Conservation (phyloP, 2,888 invertebrate species). For the Mythimna albipuncta region DNA sequence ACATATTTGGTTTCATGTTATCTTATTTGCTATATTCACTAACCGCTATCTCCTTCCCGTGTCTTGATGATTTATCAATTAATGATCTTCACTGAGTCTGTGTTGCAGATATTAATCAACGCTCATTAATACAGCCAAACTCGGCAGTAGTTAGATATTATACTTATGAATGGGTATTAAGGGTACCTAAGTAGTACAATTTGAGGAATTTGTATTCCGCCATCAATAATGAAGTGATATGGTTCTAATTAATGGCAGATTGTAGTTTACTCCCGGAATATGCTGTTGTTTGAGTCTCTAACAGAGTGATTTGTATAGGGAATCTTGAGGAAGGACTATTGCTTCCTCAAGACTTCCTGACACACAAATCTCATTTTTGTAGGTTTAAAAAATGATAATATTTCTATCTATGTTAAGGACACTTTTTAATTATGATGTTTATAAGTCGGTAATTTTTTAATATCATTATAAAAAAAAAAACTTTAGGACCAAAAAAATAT, state of each 20-base stretch:
- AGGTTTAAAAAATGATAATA: background rate
- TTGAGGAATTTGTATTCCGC: slow-evolving; percentile 26
- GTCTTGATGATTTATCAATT: background rate
- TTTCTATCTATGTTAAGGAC: background rate
- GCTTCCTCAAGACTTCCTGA: too few relatives aligned
- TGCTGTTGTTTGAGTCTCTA: background rate
- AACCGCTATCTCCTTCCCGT: background rate
- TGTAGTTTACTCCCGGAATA: slow-evolving; percentile 4
- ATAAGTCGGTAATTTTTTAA: too few relatives aligned
- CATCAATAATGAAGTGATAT: slow-evolving; percentile 17
- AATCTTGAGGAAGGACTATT: background rate
- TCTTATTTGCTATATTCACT: background rate
- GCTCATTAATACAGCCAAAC: background rate
- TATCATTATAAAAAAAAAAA: too few relatives aligned
- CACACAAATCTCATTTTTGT: too few relatives aligned
- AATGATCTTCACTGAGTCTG: background rate
- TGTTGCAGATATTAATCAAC: background rate
- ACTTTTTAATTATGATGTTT: background rate
- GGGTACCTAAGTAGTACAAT: slow-evolving; percentile 10
- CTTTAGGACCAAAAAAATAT: too few relatives aligned
- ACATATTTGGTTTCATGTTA: background rate
- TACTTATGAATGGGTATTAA: too few relatives aligned
- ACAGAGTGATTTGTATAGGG: background rate
- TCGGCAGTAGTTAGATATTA: background rate
- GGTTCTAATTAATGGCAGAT: slow-evolving; percentile 20